Percentiles rank a stretch among this genome's conserved stretches.
Evolutionary conservation across 2,113 vertebrate genomes (phyloP).

Genomic region (Chaetops frenatus): DNA sequence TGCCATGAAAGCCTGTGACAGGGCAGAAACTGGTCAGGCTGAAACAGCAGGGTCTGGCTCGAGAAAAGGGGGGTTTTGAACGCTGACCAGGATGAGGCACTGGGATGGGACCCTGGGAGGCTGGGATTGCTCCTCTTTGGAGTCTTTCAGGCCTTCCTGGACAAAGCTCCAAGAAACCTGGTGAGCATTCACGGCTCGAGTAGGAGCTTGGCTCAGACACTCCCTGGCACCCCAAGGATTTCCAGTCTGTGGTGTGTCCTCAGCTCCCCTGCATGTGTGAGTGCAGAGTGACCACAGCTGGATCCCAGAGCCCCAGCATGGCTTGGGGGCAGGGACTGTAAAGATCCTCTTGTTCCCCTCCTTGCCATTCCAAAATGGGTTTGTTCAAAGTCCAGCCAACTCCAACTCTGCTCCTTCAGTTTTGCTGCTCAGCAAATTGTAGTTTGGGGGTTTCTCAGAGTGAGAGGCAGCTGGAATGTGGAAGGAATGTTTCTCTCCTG

Average conservation of each 20-base stretch:
- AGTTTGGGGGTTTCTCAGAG: background rate
- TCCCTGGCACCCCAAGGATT: background rate
- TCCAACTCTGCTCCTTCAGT: background rate
- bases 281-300: background rate
- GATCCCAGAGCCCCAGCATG: background rate
- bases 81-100: background rate
- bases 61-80: accelerated
- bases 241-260: background rate
- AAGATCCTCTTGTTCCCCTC: background rate
- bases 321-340: accelerated
- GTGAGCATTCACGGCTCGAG: background rate
- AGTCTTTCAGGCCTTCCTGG: background rate
- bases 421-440: background rate
- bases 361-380: background rate
- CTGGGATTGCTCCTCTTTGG: background rate
- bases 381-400: background rate
- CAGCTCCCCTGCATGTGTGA: accelerated
- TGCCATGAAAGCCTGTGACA: background rate
- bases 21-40: background rate
- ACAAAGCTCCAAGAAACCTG: background rate
- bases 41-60: background rate
- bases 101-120: background rate
- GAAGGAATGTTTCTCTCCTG: background rate
- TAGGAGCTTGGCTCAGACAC: background rate
- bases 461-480: background rate